Evolutionary conservation across 2,888 invertebrate genomes (phyloP).

Genomic region (Cheilosia impressa): DNA sequence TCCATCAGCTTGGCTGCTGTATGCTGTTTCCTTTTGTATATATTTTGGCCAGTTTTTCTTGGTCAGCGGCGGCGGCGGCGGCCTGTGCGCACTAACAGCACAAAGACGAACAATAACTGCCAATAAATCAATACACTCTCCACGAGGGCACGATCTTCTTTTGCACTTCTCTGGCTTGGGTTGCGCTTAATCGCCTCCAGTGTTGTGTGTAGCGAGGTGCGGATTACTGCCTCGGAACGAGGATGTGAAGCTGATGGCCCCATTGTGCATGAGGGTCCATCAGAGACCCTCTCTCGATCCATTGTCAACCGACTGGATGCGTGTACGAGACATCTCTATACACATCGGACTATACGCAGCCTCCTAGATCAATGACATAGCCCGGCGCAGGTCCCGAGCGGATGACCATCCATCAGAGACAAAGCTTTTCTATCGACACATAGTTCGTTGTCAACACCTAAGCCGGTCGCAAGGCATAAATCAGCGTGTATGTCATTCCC

Average conservation of each 20-base stretch:
- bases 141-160: slow-evolving; percentile 65
- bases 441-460: slow-evolving; percentile 69
- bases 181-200: slow-evolving; percentile 35
- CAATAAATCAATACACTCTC: slow-evolving; percentile 73
- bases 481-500: slow-evolving; percentile 53
- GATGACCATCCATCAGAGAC: slow-evolving; percentile 69
- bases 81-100: slow-evolving; percentile 61
- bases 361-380: slow-evolving; percentile 62
- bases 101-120: slow-evolving; percentile 71
- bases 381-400: slow-evolving; percentile 44
- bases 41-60: slow-evolving; percentile 60
- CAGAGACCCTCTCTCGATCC: slow-evolving; percentile 27
- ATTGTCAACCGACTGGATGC: slow-evolving; percentile 61
- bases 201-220: slow-evolving; percentile 37
- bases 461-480: slow-evolving; percentile 66
- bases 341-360: slow-evolving; percentile 24
- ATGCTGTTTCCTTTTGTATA: slow-evolving; percentile 28
- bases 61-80: neutral
- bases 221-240: slow-evolving; percentile 40
- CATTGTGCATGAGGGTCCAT: slow-evolving; percentile 61
- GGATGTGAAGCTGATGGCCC: slow-evolving; percentile 18
- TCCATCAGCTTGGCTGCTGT: slow-evolving; percentile 15
- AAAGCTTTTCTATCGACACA: slow-evolving; percentile 54
- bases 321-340: slow-evolving; percentile 70
- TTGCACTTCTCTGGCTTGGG: slow-evolving; percentile 51